Conservation (phyloP, 2,888 invertebrate species). For the Cephus rjabovi region DNA sequence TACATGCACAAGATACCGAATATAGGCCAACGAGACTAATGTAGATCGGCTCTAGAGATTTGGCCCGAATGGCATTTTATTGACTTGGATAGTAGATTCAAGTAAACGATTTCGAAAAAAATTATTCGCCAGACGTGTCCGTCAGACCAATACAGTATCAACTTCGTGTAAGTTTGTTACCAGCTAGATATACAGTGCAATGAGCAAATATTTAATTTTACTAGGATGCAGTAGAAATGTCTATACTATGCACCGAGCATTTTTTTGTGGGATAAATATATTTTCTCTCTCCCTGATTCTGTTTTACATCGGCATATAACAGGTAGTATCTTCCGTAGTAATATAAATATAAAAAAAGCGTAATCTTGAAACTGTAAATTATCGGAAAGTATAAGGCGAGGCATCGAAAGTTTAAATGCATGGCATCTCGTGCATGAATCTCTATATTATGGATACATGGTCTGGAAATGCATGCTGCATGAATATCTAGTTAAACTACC, state of each 20-base stretch:
- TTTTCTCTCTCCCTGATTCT: too few relatives aligned
- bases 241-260: not conserved
- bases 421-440: not conserved
- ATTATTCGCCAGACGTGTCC: not conserved
- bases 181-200: not conserved
- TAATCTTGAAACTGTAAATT: not conserved
- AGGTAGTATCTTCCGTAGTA: not conserved
- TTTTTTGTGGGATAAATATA: too few relatives aligned
- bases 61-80: not conserved
- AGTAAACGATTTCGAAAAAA: not conserved
- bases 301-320: too few relatives aligned
- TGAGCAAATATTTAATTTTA: not conserved
- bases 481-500: conserved; percentile 41
- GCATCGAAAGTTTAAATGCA: not conserved
- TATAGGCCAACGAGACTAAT: not conserved
- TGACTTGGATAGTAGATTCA: not conserved
- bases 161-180: not conserved
- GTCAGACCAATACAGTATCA: not conserved
- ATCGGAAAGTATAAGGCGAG: conserved; percentile 1
- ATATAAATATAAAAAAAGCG: not conserved
- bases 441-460: not conserved
- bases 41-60: not conserved
- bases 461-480: conserved; percentile 44
- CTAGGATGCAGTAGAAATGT: not conserved
- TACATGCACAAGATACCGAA: not conserved